Conservation (phyloP, 2,797 vertebrate genomes). For the Argyrosomus regius region DNA sequence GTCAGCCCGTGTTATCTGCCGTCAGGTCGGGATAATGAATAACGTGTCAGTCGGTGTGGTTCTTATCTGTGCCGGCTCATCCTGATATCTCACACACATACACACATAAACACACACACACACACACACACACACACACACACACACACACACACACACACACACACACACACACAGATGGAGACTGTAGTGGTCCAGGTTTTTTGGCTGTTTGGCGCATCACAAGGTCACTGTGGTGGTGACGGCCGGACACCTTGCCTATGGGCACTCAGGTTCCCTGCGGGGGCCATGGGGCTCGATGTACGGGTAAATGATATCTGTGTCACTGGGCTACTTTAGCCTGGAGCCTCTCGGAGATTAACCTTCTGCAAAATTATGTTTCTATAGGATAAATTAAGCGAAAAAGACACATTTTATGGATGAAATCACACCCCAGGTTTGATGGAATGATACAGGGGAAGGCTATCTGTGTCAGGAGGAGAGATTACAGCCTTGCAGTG, state of each 20-base stretch:
- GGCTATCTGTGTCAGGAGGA: neutral
- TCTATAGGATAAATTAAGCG: neutral
- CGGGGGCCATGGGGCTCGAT: neutral
- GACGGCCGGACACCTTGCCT: slow-evolving; percentile 10
- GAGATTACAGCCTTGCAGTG: neutral
- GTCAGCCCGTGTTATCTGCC: slow-evolving; percentile 24
- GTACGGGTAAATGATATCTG: slow-evolving; percentile 9
- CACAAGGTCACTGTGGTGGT: slow-evolving; percentile 70
- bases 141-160: neutral
- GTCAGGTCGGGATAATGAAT: slow-evolving; percentile 13
- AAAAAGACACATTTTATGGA: neutral
- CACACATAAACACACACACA: slow-evolving; percentile 11
- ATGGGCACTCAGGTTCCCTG: neutral
- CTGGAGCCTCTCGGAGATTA: slow-evolving; percentile 20
- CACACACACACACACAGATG: neutral
- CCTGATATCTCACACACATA: slow-evolving; percentile 34
- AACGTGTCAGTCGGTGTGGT: slow-evolving; percentile 25
- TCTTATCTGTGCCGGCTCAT: slow-evolving; percentile 52
- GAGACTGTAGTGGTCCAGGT: slow-evolving; percentile 18
- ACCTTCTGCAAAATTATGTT: neutral
- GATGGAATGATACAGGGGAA: neutral
- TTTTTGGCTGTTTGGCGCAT: slow-evolving; percentile 59
- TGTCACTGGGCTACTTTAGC: slow-evolving; percentile 46
- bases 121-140: slow-evolving; percentile 8
- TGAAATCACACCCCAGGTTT: too few species aligned